phyloP scores from a whole-genome alignment of 2,888 invertebrate species.

The Leptinotarsa tumamoca region DNA sequence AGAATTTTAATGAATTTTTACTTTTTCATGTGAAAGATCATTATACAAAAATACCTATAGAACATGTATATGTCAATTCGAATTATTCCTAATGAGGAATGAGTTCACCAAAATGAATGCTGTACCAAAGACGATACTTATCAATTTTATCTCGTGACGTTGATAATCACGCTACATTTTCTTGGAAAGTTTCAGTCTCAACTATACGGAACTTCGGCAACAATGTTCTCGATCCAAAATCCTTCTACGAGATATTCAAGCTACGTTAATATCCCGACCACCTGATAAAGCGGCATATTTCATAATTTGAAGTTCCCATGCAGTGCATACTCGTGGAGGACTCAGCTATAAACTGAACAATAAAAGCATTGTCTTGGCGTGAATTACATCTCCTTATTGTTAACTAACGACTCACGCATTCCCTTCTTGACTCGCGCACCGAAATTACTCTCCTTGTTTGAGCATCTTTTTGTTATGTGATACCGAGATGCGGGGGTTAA shows the following conservation, averaged over 20 bases:
- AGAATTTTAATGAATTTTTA: too few relatives aligned
- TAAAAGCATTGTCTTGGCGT: slow-evolving; percentile 50
- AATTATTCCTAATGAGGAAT: too few relatives aligned
- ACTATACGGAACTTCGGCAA: background rate
- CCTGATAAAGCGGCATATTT: slow-evolving; percentile 27
- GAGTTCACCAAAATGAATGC: too few relatives aligned
- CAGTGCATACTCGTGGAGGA: slow-evolving; percentile 26
- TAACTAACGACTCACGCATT: slow-evolving; percentile 54
- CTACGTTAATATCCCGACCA: slow-evolving; percentile 21
- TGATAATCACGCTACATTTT: background rate
- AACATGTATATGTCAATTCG: too few relatives aligned
- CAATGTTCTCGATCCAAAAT: background rate
- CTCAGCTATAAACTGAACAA: slow-evolving; percentile 27
- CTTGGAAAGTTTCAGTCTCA: background rate
- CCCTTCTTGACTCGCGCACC: slow-evolving; percentile 45
- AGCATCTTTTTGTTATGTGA: slow-evolving; percentile 15
- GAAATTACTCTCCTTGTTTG: slow-evolving; percentile 11
- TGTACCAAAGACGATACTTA: too few relatives aligned
- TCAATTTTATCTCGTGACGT: background rate
- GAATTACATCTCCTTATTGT: slow-evolving; percentile 56
- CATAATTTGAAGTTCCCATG: slow-evolving; percentile 25
- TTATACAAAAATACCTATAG: too few relatives aligned
- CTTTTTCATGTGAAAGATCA: too few relatives aligned
- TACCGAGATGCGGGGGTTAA: slow-evolving; percentile 8
- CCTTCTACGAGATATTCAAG: background rate